These are phyloP conservation scores for Polyommatus iphigenia DNA, from an alignment of 2,888 invertebrate genomes.

Conservation along the genomic window DNA sequence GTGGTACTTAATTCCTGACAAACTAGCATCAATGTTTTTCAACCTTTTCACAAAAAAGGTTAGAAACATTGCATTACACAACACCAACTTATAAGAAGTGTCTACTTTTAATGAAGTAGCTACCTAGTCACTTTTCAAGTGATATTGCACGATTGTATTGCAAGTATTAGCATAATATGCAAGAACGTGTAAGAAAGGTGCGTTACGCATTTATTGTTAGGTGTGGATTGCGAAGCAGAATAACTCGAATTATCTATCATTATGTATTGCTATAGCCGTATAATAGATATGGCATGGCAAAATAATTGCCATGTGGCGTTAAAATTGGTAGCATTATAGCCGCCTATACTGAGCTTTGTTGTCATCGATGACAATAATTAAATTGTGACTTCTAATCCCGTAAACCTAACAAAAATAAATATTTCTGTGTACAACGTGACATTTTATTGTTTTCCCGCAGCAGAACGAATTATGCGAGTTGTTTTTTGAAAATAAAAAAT, in stretches of 20 bases:
- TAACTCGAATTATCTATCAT: background rate
- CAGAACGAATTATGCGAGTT: too few relatives aligned
- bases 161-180: slow-evolving; percentile 9
- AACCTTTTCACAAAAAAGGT: too few relatives aligned
- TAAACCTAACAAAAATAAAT: background rate
- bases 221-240: background rate
- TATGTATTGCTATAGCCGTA: background rate
- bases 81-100: too few relatives aligned
- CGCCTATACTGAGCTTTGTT: too few relatives aligned
- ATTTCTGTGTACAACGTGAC: too few relatives aligned
- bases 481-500: too few relatives aligned
- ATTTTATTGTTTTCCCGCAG: too few relatives aligned
- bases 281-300: background rate
- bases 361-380: too few relatives aligned
- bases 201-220: background rate
- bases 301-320: background rate
- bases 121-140: background rate
- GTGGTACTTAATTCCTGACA: too few relatives aligned
- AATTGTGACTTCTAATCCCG: background rate
- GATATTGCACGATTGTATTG: slow-evolving; percentile 7
- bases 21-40: too few relatives aligned
- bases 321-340: background rate
- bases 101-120: background rate
- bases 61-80: too few relatives aligned
- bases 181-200: background rate